Base-by-base conservation (phyloP, 2,113 vertebrate genomes). In the Microcebus griseorufus region DNA sequence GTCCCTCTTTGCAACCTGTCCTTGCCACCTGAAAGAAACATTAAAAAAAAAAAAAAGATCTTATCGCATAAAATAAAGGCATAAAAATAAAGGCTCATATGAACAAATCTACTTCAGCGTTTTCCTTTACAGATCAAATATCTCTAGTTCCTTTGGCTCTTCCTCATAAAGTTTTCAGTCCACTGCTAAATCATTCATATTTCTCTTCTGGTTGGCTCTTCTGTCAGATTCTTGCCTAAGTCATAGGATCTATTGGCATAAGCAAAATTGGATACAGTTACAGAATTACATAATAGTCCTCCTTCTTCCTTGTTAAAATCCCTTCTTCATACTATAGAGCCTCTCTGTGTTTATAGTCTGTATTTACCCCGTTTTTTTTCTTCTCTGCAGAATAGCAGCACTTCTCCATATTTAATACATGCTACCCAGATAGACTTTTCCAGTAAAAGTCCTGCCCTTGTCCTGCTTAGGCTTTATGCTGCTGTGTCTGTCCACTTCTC, bases 61-160 rank as follows among this genome's bases (percentile, higher is more conserved):
- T 78, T 97, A 8, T 17, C 70, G 39, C 39, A 39, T 39, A 79
- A 94, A 94, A 72, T 82, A 76, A 29, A 92, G 85, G 4, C 32
- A 39, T 39, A 39, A 79, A 94, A 94, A 72, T 82, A 76, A 29
- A 92, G 85, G 4, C 32, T 9, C 58, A 16, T 45, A 5, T 10
- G 88, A 86, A 29, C 45, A 3, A n/a, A 23, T 23, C 90, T 84
- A 93, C 22, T 1, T 14, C 45, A 48, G 25, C 12, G 34, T 91
- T 25, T 34, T 86, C 73, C 89, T 94, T 69, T 51, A 29, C 64
- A 90, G 72, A 70, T 83, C 73, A 96, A 39, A 90, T 14, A 25
- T 51, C 48, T 73, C 58, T 70, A 23, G 4, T 70, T 82, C 37
- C 27, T 9, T 76, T 42, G 6, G 0, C 60, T 27, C 10, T 84